Base-by-base conservation (phyloP, 2,888 invertebrate genomes). In the Eumacrocentrus americanus region DNA sequence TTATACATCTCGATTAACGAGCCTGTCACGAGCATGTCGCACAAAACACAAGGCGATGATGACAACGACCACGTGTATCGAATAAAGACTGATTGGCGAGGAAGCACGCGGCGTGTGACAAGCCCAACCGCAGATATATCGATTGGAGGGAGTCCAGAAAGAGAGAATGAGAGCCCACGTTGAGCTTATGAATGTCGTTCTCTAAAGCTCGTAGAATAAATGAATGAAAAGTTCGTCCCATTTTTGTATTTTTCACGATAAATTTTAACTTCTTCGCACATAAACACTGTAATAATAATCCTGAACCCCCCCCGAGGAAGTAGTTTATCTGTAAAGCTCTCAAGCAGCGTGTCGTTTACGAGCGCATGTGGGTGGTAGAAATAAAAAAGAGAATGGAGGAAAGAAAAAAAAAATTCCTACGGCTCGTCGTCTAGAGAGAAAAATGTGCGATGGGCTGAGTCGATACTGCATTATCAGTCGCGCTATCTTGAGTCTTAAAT, bases 191-290 rank as follows among this genome's bases (percentile, higher is more conserved):
- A 42, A n/a, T n/a, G n/a, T 42, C 20, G 42, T 42, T 42, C 14
- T 18, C 9, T 40, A n/a, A 18, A 20, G 6, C 42, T 42, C 42
- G 18, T 18, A n/a, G 7, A n/a, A 18, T 16, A 42, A 20, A 54
- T 20, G 12, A 20, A 12, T 25, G n/a, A 25, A 46, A 44, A 34
- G 35, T 40, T 23, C 16, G 47, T 34, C 34, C 29, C 48, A 48
- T 12, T 34, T 11, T 16, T 48, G 34, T 48, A 48, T 48, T 18
- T 67, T 61, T 67, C 44, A 47, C 20, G 51, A 57, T 44, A 57
- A 65, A 68, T 61, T 62, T 56, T 54, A 61, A 64, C 58, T 53
- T 57, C 65, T n/a, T n/a, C n/a, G n/a, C n/a, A n/a, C n/a, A n/a
- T n/a, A n/a, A n/a, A n/a, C n/a, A n/a, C n/a, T n/a, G n/a, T n/a